These are phyloP conservation scores for Montipora capitata DNA, from an alignment of 92 coral and sea anemone species.

Conservation along the genomic window DNA sequence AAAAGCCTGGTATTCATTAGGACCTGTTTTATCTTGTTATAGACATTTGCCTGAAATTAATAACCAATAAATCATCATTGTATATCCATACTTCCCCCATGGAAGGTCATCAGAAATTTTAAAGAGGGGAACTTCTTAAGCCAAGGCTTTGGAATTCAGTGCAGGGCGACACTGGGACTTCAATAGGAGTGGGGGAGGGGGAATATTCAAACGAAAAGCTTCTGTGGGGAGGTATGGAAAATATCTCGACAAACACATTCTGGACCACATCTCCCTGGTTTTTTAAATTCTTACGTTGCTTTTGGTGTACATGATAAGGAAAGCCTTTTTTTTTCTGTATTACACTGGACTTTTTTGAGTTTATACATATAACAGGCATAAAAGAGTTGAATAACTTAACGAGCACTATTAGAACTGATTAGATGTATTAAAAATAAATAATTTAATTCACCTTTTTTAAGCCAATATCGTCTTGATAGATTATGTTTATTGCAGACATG, in stretches of 20 bases:
- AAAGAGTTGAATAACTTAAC: neutral
- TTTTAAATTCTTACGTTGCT: neutral
- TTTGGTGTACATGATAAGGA: neutral
- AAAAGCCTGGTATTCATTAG: conserved; percentile 1
- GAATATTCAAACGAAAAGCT: neutral
- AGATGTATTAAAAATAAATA: neutral
- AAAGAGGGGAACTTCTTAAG: neutral
- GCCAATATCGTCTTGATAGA: conserved; percentile 11
- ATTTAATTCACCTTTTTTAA: neutral
- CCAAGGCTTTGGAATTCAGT: neutral
- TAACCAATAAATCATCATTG: too few species aligned
- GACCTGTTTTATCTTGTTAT: conserved; percentile 45
- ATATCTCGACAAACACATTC: neutral
- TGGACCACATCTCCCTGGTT: neutral
- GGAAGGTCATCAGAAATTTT: neutral
- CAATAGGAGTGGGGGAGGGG: neutral
- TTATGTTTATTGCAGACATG: conserved; percentile 23
- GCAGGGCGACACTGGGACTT: neutral
- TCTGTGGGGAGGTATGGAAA: neutral
- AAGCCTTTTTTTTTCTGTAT: neutral
- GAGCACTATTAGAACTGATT: neutral
- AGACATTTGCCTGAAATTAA: conserved; percentile 12
- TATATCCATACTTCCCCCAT: neutral
- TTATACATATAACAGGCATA: neutral
- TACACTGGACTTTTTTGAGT: neutral